phyloP scores from a whole-genome alignment of 2,113 vertebrate genomes.

The Bolborhynchus lineola region DNA sequence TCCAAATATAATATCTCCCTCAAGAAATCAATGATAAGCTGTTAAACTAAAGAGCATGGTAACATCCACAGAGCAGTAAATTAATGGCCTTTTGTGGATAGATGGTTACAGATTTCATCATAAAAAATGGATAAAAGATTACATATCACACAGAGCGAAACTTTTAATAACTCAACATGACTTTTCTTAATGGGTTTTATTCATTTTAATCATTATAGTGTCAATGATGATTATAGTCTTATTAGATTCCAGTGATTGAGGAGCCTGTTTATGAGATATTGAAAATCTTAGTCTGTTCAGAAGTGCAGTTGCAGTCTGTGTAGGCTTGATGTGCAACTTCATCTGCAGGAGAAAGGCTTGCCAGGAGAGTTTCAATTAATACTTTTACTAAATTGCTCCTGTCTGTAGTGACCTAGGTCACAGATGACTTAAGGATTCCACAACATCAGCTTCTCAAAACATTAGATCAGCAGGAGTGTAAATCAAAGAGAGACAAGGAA shows the following conservation, averaged over 20 bases:
- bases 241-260: slow-evolving; percentile 95
- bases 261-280: slow-evolving; percentile 83
- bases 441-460: slow-evolving; percentile 76
- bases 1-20: slow-evolving; percentile 85
- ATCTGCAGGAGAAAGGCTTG: slow-evolving; percentile 68
- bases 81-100: slow-evolving; percentile 89
- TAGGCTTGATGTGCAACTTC: slow-evolving; percentile 79
- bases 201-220: slow-evolving; percentile 99
- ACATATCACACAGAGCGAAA: slow-evolving; percentile 84
- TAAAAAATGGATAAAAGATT: slow-evolving; percentile 95
- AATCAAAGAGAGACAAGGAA: slow-evolving; percentile 53
- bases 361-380: slow-evolving; percentile 78
- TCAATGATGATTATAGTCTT: slow-evolving; percentile 99
- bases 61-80: slow-evolving; percentile 87
- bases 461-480: slow-evolving; percentile 52
- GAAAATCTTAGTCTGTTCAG: slow-evolving; percentile 75
- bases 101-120: slow-evolving; percentile 91
- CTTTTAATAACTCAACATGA: slow-evolving; percentile 96
- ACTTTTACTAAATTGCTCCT: slow-evolving; percentile 79
- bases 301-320: slow-evolving; percentile 65
- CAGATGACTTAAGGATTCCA: slow-evolving; percentile 78
- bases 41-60: slow-evolving; percentile 87
- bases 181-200: slow-evolving; percentile 99
- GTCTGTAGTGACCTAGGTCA: slow-evolving; percentile 80
- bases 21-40: slow-evolving; percentile 87